Conservation (phyloP, 2,888 invertebrate species). For the Salpingus planirostris region DNA sequence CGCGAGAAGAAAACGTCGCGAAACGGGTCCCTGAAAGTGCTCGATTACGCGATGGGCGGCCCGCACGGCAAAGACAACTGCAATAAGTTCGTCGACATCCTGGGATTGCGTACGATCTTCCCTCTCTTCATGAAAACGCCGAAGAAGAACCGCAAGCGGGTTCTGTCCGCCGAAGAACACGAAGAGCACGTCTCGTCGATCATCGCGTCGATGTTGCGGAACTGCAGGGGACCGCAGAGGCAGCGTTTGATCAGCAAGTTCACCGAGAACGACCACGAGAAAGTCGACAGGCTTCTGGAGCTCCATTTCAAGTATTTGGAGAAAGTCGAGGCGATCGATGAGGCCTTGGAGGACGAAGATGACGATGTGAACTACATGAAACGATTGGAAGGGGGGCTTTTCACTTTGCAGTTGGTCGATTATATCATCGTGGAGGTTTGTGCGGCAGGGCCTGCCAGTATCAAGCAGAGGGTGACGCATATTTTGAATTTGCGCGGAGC, state of each 20-base stretch:
- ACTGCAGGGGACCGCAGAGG: constrained; percentile 84
- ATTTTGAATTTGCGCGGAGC: constrained; percentile 84
- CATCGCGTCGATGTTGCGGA: constrained; percentile 85
- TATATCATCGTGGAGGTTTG: constrained; percentile 78
- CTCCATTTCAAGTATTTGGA: constrained; percentile 95
- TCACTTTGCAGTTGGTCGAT: constrained; percentile 90
- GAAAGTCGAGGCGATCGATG: constrained; percentile 79
- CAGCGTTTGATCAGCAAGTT: constrained; percentile 91
- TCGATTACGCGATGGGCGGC: constrained; percentile 96
- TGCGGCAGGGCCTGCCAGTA: constrained; percentile 56
- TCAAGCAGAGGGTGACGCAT: constrained; percentile 81
- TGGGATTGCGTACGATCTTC: constrained; percentile 92
- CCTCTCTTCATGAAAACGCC: constrained; percentile 99
- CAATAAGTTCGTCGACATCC: constrained; percentile 95
- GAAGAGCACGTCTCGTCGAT: constrained; percentile 94
- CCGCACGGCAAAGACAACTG: constrained; percentile 91
- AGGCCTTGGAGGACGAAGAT: constrained; percentile 56
- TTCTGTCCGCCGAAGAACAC: constrained; percentile 78
- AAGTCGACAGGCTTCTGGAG: constrained; percentile 92
- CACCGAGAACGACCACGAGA: constrained; percentile 95
- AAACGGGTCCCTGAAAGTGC: constrained; percentile 91
- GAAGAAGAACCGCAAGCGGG: constrained; percentile 63
- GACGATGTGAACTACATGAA: constrained; percentile 79
- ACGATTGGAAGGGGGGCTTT: constrained; percentile 85
- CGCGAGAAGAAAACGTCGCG: constrained; percentile 94